Evolutionary conservation across 2,113 vertebrate species (phyloP).

Genomic region (Podarcis muralis): DNA sequence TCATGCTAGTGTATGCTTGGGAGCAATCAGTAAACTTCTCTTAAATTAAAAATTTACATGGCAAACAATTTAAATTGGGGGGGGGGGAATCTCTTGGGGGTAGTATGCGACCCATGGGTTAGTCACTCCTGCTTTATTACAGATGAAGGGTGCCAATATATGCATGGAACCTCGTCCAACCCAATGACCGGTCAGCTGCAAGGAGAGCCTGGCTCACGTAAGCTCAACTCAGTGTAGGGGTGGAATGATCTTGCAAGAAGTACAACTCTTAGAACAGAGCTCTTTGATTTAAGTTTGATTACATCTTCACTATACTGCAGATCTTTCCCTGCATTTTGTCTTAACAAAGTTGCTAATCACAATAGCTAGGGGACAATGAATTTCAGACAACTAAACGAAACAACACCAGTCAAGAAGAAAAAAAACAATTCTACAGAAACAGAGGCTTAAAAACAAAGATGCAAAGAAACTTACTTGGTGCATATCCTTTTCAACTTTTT

Average conservation of each 20-base stretch:
- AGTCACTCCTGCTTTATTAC: not conserved
- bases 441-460: not conserved
- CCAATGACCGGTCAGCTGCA: not conserved
- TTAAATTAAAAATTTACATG: too few relatives aligned
- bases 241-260: not conserved
- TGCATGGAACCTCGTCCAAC: not conserved
- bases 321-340: not conserved
- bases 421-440: not conserved
- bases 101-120: too few relatives aligned
- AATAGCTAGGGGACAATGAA: not conserved
- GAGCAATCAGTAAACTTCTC: too few relatives aligned
- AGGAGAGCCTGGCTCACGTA: not conserved
- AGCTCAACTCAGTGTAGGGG: not conserved
- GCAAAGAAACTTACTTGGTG: conserved; percentile 73
- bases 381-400: not conserved
- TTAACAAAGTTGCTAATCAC: not conserved
- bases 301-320: too few relatives aligned
- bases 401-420: not conserved
- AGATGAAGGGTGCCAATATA: not conserved
- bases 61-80: too few relatives aligned
- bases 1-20: too few relatives aligned
- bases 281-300: not conserved
- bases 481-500: conserved; percentile 75
- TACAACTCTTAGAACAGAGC: not conserved
- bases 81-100: too few relatives aligned